phyloP scores from a whole-genome alignment of 2,113 vertebrate genomes.

The Zingel zingel region DNA sequence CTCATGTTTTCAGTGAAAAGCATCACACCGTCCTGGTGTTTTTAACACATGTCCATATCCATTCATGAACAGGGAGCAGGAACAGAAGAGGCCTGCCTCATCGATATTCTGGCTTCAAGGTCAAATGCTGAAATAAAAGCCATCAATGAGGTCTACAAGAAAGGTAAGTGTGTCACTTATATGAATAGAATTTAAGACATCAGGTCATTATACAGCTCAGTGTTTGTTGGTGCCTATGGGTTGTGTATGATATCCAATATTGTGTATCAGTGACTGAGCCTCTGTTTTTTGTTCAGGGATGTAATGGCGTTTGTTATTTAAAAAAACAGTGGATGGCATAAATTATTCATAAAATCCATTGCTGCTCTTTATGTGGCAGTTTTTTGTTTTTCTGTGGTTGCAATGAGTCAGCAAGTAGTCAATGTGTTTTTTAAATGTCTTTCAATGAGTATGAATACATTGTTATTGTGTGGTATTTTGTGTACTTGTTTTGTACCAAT shows the following conservation, averaged over 20 bases:
- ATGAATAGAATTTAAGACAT: slow-evolving; percentile 3
- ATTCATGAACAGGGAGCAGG: slow-evolving; percentile 89
- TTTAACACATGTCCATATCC: not conserved
- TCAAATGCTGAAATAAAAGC: slow-evolving; percentile 83
- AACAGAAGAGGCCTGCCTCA: slow-evolving; percentile 95
- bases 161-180: slow-evolving; percentile 76
- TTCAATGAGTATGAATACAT: not conserved
- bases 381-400: slow-evolving; percentile 26
- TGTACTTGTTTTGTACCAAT: not conserved
- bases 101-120: slow-evolving; percentile 96
- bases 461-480: not conserved
- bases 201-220: not conserved
- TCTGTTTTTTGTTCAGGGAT: slow-evolving; percentile 24
- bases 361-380: slow-evolving; percentile 15
- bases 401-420: not conserved
- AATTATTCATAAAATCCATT: slow-evolving; percentile 67
- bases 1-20: not conserved
- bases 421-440: slow-evolving; percentile 3
- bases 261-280: slow-evolving; percentile 15
- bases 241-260: slow-evolving; percentile 52
- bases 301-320: slow-evolving; percentile 49
- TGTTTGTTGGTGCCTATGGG: not conserved
- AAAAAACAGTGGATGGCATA: slow-evolving; percentile 49
- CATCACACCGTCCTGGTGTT: not conserved
- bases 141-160: slow-evolving; percentile 86